Conservation (phyloP, 2,888 invertebrate genomes). For the Microplitis manilae region DNA sequence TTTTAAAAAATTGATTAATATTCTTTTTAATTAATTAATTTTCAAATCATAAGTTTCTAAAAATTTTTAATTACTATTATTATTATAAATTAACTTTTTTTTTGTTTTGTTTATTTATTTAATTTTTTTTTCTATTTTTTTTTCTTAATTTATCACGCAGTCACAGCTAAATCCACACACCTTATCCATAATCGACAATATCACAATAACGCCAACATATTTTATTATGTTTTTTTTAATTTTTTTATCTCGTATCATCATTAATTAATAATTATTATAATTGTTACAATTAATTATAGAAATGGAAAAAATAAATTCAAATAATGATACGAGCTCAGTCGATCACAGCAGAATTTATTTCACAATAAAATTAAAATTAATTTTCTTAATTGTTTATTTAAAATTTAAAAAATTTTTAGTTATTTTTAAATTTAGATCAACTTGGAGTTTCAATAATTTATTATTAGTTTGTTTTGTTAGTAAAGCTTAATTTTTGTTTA, state of each 20-base stretch:
- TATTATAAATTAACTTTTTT: conserved; percentile 16
- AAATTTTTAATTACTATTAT: conserved; percentile 44
- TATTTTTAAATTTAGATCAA: no score
- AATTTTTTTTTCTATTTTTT: conserved; percentile 23
- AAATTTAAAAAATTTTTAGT: no score
- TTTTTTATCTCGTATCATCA: not conserved
- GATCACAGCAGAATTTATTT: conserved; percentile 10
- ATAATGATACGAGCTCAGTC: conserved; percentile 5
- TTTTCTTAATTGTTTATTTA: no score
- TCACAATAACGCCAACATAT: conserved; percentile 68
- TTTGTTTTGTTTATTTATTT: conserved; percentile 11
- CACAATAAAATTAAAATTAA: not conserved
- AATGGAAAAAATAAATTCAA: conserved; percentile 38
- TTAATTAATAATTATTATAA: not conserved
- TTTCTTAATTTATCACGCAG: conserved; percentile 45
- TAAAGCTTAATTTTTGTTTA: conserved; percentile 6
- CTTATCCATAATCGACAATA: conserved; percentile 62
- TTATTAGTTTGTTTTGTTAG: conserved; percentile 37
- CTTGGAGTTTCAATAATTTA: conserved; percentile 39
- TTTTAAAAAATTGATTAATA: not conserved
- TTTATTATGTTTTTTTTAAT: conserved; percentile 41
- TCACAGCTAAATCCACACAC: conserved; percentile 63
- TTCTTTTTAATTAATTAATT: not conserved
- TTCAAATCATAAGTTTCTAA: conserved; percentile 47
- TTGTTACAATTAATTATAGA: not conserved